Evolutionary conservation across 2,888 invertebrate genomes (phyloP).

Genomic region (Drosophila pegasa): DNA sequence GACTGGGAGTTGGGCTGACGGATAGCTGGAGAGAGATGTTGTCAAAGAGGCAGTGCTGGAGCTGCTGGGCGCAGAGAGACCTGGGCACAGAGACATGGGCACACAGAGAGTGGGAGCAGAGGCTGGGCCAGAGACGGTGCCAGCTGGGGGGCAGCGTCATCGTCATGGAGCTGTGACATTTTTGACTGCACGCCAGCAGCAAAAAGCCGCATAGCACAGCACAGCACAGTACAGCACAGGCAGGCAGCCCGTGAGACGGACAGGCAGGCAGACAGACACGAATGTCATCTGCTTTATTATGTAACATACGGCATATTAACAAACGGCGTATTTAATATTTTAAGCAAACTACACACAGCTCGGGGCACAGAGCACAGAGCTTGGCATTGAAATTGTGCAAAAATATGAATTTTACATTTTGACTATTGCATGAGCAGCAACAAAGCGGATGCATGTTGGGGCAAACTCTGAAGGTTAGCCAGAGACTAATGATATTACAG

Average conservation of each 20-base stretch:
- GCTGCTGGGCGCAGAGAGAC: neutral
- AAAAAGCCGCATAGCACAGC: constrained; percentile 34
- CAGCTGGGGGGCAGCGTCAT: constrained; percentile 29
- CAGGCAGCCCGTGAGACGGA: constrained; percentile 3
- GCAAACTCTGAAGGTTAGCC: neutral
- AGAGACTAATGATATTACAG: neutral
- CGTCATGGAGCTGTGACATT: constrained; percentile 67
- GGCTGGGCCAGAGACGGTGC: neutral
- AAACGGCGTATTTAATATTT: constrained; percentile 61
- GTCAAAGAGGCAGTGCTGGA: neutral
- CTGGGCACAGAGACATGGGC: constrained; percentile 7
- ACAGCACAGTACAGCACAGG: constrained; percentile 9
- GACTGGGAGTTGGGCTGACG: neutral
- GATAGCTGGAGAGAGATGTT: neutral
- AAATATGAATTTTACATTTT: constrained; percentile 21
- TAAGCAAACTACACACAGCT: constrained; percentile 32
- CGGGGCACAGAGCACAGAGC: neutral
- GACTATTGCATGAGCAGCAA: constrained; percentile 18
- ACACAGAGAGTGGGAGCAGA: neutral
- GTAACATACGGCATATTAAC: constrained; percentile 43
- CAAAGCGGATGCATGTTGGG: neutral
- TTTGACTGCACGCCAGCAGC: constrained; percentile 71
- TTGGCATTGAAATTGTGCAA: constrained; percentile 53
- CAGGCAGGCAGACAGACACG: constrained; percentile 16
- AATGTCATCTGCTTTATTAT: constrained; percentile 42